Base-by-base conservation (phyloP, 2,888 invertebrate species). In the Silvanus unidentatus region DNA sequence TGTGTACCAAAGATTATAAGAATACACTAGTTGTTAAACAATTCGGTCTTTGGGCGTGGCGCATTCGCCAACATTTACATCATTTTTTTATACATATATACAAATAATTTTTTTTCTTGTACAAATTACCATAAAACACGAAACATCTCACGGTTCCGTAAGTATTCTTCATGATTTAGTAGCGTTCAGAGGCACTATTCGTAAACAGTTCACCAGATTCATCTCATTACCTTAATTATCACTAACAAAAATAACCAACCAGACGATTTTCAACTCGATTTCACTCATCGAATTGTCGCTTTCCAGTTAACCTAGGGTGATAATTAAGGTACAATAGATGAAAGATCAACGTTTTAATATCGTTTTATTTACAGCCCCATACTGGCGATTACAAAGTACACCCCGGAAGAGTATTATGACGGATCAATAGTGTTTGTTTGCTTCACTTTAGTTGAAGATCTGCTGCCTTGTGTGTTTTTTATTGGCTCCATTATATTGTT, bases 401-500 rank as follows among this genome's bases (percentile, higher is more conserved):
- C 81, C 48, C 74, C 81, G 63, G 85, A 84, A 59, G 75, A 78
- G 35, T 87, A 87, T 71, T 76, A 78, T 49, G 88, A 89, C 60
- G 86, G 86, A 29, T 77, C 79, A 11, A 71, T 78, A 49, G 84
- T 83, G 1, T 82, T 88, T 1, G 85, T 86, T 38, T 94, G 94
- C 71, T 79, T 84, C 63, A 91, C 88, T n/a, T 78, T 82, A 59
- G 87, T 86, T 4, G 82, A 85, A 64, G 81, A 81, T 46, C 78
- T 82, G 63, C 88, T 91, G 85, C 80, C 86, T 37, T 82, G 84
- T 13, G 73, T 84, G 39, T 94, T 87, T 76, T 88, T 91, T 75
- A 77, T 90, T 54, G 78, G 82, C 52, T 86, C 85, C 61, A 87
- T 90, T 58, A 79, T 85, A 1, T 60, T 89, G 44, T 94, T 95